Base-by-base conservation (phyloP, 2,113 vertebrate species). In the Phaethornis superciliosus region DNA sequence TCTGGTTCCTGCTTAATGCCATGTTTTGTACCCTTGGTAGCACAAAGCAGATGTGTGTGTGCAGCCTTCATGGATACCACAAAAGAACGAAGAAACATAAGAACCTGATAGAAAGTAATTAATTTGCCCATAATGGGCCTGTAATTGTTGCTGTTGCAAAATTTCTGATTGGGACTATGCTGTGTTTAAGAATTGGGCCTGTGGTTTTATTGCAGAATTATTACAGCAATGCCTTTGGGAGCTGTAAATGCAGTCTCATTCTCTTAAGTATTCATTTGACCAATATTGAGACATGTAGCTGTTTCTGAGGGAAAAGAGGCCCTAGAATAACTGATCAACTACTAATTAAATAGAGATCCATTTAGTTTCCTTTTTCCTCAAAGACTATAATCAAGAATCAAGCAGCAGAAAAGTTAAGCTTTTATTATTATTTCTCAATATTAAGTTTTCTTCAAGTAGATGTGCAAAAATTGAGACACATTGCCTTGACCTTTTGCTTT, bases 161-260 rank as follows among this genome's bases (percentile, higher is more conserved):
- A 81, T 88, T 95, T 95, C 71, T 77, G 72, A 71, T 95, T 85
- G 89, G 92, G 85, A 62, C 78, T 94, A 4, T 67, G 51, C 81
- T 95, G 92, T 96, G 67, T 95, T 96, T 94, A 97, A 96, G 85
- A 95, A 89, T 16, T 80, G 85, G 70, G 79, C 92, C 82, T 97
- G 94, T 82, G 94, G 96, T 96, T 97, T 97, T 95, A 96, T 95
- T 96, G 90, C 89, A 78, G 42, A 94, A 88, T 94, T 94, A 96
- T 85, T 93, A 47, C 80, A 95, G 63, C 81, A 90, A 94, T 71
- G 35, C 70, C 89, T 93, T 93, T 94, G 90, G 87, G 90, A 63
- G 42, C 81, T 88, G 65, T 81, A 65, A 64, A 2, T 84, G 44
- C 55, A 90, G 62, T 59, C 67, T 76, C 60, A 58, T 91, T 95